A percentile compares a stretch with the other conserved stretches of the same genome.
phyloP scores from a whole-genome alignment of 2,888 invertebrate genomes.

The Lumbricus terrestris region DNA sequence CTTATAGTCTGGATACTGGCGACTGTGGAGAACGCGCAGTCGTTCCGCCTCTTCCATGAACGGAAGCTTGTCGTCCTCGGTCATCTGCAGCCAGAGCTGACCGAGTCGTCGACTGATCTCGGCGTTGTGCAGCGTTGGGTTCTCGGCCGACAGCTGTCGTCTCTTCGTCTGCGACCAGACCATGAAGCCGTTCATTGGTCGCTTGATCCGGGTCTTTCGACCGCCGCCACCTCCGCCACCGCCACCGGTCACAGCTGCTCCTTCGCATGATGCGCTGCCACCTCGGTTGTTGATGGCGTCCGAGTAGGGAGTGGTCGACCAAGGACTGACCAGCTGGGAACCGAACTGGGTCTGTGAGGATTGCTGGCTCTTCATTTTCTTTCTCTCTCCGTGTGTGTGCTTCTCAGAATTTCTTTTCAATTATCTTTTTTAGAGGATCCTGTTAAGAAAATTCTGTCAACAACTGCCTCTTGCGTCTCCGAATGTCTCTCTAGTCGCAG shows the following conservation, averaged over 20 bases:
- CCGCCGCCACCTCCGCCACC: too few species aligned
- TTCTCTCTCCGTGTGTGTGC: too few species aligned
- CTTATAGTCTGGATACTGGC: conserved; percentile 95
- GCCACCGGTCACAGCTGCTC: not conserved
- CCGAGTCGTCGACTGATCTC: conserved; percentile 81
- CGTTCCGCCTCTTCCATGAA: conserved; percentile 91
- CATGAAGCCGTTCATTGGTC: conserved; percentile 99
- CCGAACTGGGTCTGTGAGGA: conserved; percentile 67
- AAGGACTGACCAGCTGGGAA: conserved; percentile 83
- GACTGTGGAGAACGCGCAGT: conserved; percentile 83
- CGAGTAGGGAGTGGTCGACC: conserved; percentile 90
- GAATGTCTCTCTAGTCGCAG: not conserved
- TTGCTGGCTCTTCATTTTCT: not conserved
- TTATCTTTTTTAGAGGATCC: too few species aligned
- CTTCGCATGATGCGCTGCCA: conserved; percentile 63
- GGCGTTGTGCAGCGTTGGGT: conserved; percentile 95
- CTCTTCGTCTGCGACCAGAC: conserved; percentile 97
- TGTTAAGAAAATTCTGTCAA: not conserved
- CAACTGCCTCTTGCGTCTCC: not conserved
- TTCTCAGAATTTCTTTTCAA: not conserved
- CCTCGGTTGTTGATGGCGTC: conserved; percentile 83
- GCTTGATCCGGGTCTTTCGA: conserved; percentile 94
- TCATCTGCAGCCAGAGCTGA: conserved; percentile 56
- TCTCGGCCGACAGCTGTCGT: conserved; percentile 71
- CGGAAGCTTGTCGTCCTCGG: conserved; percentile 76